These are phyloP conservation scores for Caenorhabditis latens DNA, from an alignment of 1,140 invertebrate species.

Conservation along the genomic window DNA sequence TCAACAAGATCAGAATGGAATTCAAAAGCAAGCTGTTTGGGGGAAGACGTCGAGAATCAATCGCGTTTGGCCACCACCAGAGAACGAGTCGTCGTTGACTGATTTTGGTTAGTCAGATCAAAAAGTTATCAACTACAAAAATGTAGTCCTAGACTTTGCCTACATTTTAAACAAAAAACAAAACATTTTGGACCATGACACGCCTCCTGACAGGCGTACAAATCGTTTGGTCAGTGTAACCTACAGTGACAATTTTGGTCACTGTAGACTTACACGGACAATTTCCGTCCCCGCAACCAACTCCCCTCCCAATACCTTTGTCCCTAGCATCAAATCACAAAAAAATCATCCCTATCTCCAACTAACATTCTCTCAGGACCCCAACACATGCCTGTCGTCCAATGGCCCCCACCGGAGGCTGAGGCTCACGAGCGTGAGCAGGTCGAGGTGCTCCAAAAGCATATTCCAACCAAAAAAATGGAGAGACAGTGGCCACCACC, in stretches of 20 bases:
- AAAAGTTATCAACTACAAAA: too few relatives aligned
- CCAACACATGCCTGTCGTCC: conserved; percentile 66
- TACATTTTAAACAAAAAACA: too few relatives aligned
- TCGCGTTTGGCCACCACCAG: conserved; percentile 65
- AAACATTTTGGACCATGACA: too few relatives aligned
- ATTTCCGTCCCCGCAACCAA: too few relatives aligned
- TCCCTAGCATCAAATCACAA: too few relatives aligned
- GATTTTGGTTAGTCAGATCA: background rate
- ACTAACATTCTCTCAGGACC: conserved; percentile 50
- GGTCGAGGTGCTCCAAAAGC: conserved; percentile 65
- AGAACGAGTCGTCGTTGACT: conserved; percentile 32
- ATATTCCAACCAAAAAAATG: conserved; percentile 63
- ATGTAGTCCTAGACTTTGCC: too few relatives aligned
- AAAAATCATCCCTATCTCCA: too few relatives aligned
- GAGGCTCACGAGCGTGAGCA: conserved; percentile 61
- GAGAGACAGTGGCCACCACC: conserved; percentile 67
- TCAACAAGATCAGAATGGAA: conserved; percentile 59
- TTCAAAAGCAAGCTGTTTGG: conserved; percentile 50
- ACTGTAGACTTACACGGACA: too few relatives aligned
- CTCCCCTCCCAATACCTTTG: too few relatives aligned
- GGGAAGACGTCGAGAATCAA: conserved; percentile 45
- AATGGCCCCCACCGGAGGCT: conserved; percentile 67
- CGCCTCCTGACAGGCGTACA: too few relatives aligned
- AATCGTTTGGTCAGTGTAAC: too few relatives aligned
- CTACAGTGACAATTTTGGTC: too few relatives aligned